Evolutionary conservation across 1,140 invertebrate species (phyloP).

Genomic region (Pogonognathellus flavescens): DNA sequence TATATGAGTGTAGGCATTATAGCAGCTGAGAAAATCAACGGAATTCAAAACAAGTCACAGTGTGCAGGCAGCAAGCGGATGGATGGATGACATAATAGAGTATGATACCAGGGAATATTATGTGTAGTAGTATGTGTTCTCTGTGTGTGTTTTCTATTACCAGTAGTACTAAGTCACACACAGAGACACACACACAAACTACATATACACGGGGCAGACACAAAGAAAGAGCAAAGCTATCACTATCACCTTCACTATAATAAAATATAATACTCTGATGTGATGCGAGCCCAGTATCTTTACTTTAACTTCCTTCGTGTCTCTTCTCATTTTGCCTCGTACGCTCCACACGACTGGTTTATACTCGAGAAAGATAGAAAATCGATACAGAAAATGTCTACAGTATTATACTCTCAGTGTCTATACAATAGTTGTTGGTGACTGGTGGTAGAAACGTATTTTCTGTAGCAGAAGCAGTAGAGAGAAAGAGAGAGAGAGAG

Average conservation of each 20-base stretch:
- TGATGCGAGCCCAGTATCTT: constrained; percentile 29
- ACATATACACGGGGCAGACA: background rate
- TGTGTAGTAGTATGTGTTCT: background rate
- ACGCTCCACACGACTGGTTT: background rate
- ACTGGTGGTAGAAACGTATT: background rate
- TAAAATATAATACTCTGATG: constrained; percentile 44
- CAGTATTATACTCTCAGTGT: background rate
- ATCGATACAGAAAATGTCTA: constrained; percentile 20
- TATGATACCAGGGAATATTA: constrained; percentile 21
- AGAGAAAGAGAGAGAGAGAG: background rate
- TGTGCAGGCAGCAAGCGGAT: background rate
- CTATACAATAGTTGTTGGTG: background rate
- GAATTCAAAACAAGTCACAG: background rate
- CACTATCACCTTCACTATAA: constrained; percentile 24
- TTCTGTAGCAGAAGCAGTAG: background rate
- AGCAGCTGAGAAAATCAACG: background rate
- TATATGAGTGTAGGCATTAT: background rate
- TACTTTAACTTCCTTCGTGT: constrained; percentile 4
- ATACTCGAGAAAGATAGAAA: background rate
- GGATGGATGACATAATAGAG: constrained; percentile 41
- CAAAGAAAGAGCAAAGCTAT: constrained; percentile 44
- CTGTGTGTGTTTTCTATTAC: no score
- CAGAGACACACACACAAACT: background rate
- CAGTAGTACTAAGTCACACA: constrained; percentile 23
- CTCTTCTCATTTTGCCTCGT: background rate